These are phyloP conservation scores for Paramisgurnus dabryanus DNA, from an alignment of 2,113 vertebrate genomes.

Conservation along the genomic window DNA sequence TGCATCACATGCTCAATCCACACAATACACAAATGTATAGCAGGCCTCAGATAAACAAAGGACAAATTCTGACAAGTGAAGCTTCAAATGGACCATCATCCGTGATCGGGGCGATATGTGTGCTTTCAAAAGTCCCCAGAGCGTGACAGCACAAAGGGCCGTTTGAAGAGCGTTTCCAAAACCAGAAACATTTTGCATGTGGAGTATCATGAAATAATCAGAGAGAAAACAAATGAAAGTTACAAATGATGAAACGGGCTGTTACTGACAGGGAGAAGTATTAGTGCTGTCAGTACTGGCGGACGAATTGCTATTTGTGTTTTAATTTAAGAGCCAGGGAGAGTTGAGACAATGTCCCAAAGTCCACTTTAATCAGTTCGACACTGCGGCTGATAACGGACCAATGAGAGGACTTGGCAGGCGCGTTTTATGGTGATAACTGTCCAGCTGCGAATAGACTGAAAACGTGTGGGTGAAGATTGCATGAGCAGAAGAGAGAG, in stretches of 20 bases:
- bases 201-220: neutral
- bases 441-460: neutral
- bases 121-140: too few species aligned
- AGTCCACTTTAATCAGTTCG: conserved; percentile 1
- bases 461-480: neutral
- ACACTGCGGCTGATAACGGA: neutral
- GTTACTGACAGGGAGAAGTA: conserved; percentile 20
- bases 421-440: neutral
- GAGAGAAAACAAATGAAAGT: neutral
- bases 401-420: conserved; percentile 1
- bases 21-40: neutral
- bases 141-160: neutral
- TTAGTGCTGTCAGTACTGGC: conserved; percentile 4
- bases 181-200: neutral
- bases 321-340: conserved; percentile 17
- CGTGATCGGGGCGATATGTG: too few species aligned
- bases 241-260: neutral
- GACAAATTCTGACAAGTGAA: neutral
- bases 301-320: neutral
- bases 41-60: too few species aligned
- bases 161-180: neutral
- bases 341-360: conserved; percentile 18
- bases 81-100: too few species aligned
- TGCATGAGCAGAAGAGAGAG: neutral
- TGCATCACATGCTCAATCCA: neutral